Conservation (phyloP, 2,888 invertebrate genomes). For the Drosophila planitibia region DNA sequence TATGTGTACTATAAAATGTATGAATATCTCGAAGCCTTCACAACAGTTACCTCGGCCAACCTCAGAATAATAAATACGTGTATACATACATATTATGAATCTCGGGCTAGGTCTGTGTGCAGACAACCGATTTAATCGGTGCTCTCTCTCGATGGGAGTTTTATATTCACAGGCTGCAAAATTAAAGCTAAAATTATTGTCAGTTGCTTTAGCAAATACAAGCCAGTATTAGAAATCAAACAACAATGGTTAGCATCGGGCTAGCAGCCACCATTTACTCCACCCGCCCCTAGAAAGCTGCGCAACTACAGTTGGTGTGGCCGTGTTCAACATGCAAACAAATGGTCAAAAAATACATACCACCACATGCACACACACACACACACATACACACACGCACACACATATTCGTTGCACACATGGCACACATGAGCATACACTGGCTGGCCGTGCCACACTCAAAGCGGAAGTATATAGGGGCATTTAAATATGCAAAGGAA, state of each 20-base stretch:
- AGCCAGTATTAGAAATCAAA: conserved; percentile 74
- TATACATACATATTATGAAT: conserved; percentile 37
- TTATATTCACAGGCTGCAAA: conserved; percentile 10
- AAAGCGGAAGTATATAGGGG: conserved; percentile 79
- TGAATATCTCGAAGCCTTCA: conserved; percentile 13
- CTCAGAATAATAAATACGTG: conserved; percentile 50
- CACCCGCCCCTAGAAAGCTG: conserved; percentile 4
- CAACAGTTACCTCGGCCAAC: conserved; percentile 41
- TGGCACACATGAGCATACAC: conserved; percentile 39
- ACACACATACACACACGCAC: conserved; percentile 15
- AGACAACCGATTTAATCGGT: conserved; percentile 6
- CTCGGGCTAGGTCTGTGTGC: background rate
- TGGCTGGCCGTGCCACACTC: conserved; percentile 50
- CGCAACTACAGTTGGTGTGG: conserved; percentile 54
- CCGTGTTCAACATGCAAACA: conserved; percentile 76
- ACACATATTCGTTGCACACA: conserved; percentile 33
- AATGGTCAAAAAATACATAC: conserved; percentile 67
- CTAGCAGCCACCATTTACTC: conserved; percentile 15
- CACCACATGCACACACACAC: conserved; percentile 35
- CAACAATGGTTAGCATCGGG: conserved; percentile 56
- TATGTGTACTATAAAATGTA: background rate
- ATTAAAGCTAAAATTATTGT: conserved; percentile 60
- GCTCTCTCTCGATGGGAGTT: background rate
- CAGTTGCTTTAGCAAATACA: conserved; percentile 45
- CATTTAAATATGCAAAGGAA: conserved; percentile 81